phyloP scores from a whole-genome alignment of 2,888 invertebrate genomes.

The Melanophora roralis region DNA sequence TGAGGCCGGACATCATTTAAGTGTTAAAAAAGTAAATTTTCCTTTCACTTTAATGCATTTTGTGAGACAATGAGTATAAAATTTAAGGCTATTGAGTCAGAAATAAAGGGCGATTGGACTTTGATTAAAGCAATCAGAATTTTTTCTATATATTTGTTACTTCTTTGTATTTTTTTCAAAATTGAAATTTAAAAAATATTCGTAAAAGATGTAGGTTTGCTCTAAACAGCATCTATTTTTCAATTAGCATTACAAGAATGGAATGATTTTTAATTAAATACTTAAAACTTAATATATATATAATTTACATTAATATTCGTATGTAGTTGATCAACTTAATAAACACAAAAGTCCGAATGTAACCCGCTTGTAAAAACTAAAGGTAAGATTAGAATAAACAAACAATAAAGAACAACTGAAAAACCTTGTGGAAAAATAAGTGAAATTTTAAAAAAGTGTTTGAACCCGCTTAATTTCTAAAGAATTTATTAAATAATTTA shows the following conservation, averaged over 20 bases:
- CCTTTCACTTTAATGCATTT: too few species aligned
- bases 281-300: conserved; percentile 47
- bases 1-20: too few species aligned
- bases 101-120: too few species aligned
- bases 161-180: too few species aligned
- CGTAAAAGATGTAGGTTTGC: conserved; percentile 24
- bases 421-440: conserved; percentile 29
- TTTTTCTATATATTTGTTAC: too few species aligned
- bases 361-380: conserved; percentile 23
- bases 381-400: conserved; percentile 55
- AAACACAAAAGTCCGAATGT: conserved; percentile 39
- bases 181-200: too few species aligned
- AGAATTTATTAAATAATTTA: conserved; percentile 19
- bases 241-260: conserved; percentile 46
- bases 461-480: conserved; percentile 57
- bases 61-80: too few species aligned
- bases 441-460: conserved; percentile 34
- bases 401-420: not conserved
- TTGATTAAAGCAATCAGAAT: too few species aligned
- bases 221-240: conserved; percentile 12
- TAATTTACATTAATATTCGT: conserved; percentile 48
- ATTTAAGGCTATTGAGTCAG: too few species aligned
- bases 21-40: too few species aligned
- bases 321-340: conserved; percentile 60
- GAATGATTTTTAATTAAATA: conserved; percentile 57